Conservation (phyloP, 2,113 vertebrate genomes). For the Myrmecobius fasciatus region DNA sequence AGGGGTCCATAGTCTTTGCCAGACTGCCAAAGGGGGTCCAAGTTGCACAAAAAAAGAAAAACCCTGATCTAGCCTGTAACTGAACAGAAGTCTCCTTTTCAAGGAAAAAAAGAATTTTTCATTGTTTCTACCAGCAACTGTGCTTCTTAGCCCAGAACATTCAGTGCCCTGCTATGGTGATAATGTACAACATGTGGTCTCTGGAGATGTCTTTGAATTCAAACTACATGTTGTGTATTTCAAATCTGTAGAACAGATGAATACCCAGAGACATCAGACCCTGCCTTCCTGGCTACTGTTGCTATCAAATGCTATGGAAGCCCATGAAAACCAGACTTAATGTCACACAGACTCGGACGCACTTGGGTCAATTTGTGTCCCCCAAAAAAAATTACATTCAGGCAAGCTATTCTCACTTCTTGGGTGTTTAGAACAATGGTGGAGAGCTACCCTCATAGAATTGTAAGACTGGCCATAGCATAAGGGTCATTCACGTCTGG, state of each 20-base stretch:
- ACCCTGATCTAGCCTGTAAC: neutral
- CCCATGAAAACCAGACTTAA: neutral
- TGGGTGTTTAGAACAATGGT: neutral
- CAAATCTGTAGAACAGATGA: neutral
- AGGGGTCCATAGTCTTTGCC: neutral
- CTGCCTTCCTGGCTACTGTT: neutral
- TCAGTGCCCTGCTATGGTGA: slow-evolving; percentile 3
- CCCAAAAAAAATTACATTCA: neutral
- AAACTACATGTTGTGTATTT: neutral
- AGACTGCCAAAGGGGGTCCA: neutral
- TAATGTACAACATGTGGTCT: neutral
- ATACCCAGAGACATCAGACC: neutral
- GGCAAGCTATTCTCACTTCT: neutral
- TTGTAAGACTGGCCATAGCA: neutral
- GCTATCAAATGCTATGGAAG: neutral
- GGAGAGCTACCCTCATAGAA: neutral
- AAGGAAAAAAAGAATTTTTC: neutral
- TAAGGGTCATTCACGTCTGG: neutral
- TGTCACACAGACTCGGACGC: neutral
- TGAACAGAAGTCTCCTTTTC: neutral
- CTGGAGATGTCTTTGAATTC: slow-evolving; percentile 2
- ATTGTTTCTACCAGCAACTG: neutral
- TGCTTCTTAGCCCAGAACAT: neutral
- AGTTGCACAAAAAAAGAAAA: neutral
- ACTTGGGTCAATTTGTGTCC: neutral